Evolutionary conservation across 2,888 invertebrate genomes (phyloP), one percentile per base, ranked within the genome.

Genomic region (Hypselothyrea guttata): DNA sequence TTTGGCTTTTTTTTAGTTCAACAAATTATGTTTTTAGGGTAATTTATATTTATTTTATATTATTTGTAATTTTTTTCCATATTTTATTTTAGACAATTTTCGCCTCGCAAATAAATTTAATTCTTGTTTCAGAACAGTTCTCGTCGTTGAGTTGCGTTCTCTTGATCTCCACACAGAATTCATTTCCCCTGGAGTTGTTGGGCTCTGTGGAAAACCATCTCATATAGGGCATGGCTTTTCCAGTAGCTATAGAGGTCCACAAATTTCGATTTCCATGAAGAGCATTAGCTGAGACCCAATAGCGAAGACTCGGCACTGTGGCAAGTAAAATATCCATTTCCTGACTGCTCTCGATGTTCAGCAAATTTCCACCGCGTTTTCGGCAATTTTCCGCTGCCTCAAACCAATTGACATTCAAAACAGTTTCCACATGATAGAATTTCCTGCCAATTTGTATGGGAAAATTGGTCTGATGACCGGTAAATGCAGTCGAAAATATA

Each of bases 371-470:
- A 1, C 69, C 70, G 18, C 60, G 7, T 8, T 52, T 7, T 1
- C 70, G 56, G 13, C 70, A 69, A 12, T 28, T 47, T 15, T 60
- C 12, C 0, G 47, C 47, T 0, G 69, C 70, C 27, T 42, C 15
- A 34, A 16, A 30, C 65, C 70, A 70, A 11, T n/a, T 70, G 2
- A 13, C 15, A 0, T 1, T 5, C 13, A 7, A 1, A 0, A 31
- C 2, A 5, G 4, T 11, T 7, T 45, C 51, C 5, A 58, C 7
- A 1, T 46, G 40, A n/a, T 68, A 68, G 2, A 55, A 46, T 13
- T 68, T 68, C 2, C 48, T 68, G 16, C 58, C 69, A 38, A 68
- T 45, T 62, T 67, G 68, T 38, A 37, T 7, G 5, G 48, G 33
- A 5, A 66, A 66, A 7, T 54, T 58, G 5, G 7, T 57, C n/a